Conservation (phyloP, 2,113 vertebrate species). For the Gnathochromis pfefferi region DNA sequence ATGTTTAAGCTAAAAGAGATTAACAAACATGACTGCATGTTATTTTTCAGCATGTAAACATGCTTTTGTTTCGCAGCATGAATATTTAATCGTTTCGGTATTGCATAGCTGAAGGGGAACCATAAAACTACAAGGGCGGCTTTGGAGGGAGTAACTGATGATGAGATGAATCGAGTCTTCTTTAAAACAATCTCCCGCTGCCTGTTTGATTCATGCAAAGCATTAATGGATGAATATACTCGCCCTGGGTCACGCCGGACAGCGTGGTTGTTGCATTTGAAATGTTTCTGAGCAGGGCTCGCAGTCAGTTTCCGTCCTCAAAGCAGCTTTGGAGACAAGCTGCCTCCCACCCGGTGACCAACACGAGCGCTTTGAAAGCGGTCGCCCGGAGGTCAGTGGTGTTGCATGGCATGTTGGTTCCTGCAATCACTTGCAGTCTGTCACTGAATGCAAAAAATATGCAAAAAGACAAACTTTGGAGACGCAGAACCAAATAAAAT, state of each 20-base stretch:
- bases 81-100: neutral
- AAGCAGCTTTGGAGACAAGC: neutral
- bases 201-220: neutral
- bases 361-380: neutral
- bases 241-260: neutral
- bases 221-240: neutral
- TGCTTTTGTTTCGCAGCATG: neutral
- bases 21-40: rapidly evolving
- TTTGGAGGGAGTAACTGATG: neutral
- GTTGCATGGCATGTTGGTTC: neutral
- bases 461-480: neutral
- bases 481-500: neutral
- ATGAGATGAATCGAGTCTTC: neutral
- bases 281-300: neutral
- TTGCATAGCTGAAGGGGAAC: neutral
- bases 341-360: neutral
- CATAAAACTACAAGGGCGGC: neutral
- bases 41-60: neutral
- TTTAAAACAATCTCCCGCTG: neutral
- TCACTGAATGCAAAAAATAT: neutral
- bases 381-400: neutral
- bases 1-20: neutral
- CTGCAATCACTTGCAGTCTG: neutral
- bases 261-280: neutral
- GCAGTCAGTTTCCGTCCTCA: rapidly evolving